These are phyloP conservation scores for Microcebus ravelobensis DNA, from an alignment of 2,113 vertebrate genomes.

Conservation along the genomic window DNA sequence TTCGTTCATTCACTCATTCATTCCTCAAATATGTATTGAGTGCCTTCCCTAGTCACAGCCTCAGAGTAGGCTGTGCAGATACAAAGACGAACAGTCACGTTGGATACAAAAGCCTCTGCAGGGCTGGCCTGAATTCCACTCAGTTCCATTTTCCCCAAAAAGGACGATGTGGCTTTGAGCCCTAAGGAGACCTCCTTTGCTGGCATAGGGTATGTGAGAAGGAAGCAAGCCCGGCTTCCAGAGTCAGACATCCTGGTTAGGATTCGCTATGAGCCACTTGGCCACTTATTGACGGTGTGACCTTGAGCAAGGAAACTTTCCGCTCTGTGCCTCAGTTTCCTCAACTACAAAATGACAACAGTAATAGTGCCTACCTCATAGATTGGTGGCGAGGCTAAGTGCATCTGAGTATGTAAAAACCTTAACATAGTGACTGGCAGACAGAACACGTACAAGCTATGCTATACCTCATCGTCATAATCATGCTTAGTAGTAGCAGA, in stretches of 20 bases:
- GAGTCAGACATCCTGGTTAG: neutral
- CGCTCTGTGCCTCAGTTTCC: neutral
- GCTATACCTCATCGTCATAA: no score
- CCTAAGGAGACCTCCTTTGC: neutral
- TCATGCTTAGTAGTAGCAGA: neutral
- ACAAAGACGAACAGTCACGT: neutral
- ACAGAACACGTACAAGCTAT: no score
- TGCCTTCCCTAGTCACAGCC: neutral
- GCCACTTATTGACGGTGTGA: neutral
- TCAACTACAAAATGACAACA: neutral
- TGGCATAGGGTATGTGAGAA: neutral
- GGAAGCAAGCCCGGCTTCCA: neutral
- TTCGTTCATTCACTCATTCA: conserved; percentile 37
- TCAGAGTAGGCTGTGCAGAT: neutral
- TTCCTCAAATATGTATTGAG: conserved; percentile 48
- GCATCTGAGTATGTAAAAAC: neutral
- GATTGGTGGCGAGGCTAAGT: neutral
- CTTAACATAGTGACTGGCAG: neutral
- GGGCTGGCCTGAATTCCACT: neutral
- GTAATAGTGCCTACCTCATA: neutral
- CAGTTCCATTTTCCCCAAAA: neutral
- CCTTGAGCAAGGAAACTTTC: neutral
- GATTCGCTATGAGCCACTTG: neutral
- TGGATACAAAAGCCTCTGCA: neutral
- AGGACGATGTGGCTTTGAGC: neutral